These are phyloP conservation scores for Plectropomus leopardus DNA, from an alignment of 2,113 vertebrate species.

Conservation along the genomic window DNA sequence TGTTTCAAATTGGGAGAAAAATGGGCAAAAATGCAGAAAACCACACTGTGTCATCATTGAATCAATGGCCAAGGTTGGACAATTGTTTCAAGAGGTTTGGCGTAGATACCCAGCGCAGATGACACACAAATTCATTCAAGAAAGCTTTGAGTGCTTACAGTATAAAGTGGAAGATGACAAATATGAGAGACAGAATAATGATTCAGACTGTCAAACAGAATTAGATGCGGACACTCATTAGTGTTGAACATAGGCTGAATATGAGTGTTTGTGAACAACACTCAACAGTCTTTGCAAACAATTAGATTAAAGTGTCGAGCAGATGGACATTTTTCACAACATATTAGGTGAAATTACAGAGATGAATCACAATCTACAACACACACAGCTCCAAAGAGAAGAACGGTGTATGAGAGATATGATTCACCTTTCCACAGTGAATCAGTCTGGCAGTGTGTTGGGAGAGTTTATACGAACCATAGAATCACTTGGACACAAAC, in stretches of 20 bases:
- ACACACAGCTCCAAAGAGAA: constrained; percentile 7
- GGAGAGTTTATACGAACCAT: constrained; percentile 43
- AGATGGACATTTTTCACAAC: constrained; percentile 25
- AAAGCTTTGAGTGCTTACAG: neutral
- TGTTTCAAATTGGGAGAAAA: constrained; percentile 19
- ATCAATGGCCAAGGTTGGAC: constrained; percentile 13
- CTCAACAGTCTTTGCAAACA: constrained; percentile 18
- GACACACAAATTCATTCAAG: constrained; percentile 22
- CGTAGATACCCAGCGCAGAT: neutral
- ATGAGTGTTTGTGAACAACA: constrained; percentile 12
- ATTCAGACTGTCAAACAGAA: neutral
- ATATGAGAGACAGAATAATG: neutral
- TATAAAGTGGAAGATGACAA: neutral
- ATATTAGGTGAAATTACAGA: constrained; percentile 6
- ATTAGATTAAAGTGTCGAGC: neutral
- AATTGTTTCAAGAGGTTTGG: constrained; percentile 23
- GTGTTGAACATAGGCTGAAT: constrained; percentile 5
- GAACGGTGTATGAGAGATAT: constrained; percentile 30
- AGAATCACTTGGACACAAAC: constrained; percentile 50
- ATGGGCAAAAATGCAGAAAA: constrained; percentile 32
- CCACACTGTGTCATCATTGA: constrained; percentile 23
- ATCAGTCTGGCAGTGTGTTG: constrained; percentile 50
- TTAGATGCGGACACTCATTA: constrained; percentile 2
- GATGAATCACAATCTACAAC: constrained; percentile 28
- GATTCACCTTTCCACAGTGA: constrained; percentile 50